Conservation (phyloP, 2,113 vertebrate species). For the Pimephales promelas region DNA sequence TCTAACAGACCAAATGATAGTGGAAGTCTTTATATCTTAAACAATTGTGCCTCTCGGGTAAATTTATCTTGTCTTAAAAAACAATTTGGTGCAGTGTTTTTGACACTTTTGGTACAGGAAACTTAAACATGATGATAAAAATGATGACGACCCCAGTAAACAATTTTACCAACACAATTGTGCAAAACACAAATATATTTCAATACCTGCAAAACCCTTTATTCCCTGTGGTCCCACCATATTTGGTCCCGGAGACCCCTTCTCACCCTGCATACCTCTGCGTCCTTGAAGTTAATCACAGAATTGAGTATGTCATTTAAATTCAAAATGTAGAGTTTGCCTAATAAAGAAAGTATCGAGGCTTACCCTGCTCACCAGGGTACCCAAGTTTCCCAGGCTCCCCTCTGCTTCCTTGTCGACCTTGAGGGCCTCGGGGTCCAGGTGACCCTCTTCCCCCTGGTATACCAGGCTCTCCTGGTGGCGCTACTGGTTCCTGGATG, state of each 20-base stretch:
- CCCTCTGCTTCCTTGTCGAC: conserved; percentile 73
- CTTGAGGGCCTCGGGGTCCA: conserved; percentile 75
- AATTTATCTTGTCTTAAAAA: background rate
- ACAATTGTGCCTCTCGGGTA: background rate
- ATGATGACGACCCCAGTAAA: background rate
- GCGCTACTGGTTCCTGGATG: conserved; percentile 78
- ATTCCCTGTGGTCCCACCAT: conserved; percentile 69
- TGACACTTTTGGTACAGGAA: background rate
- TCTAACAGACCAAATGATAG: too few relatives aligned
- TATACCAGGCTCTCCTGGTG: conserved; percentile 81
- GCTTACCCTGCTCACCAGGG: conserved; percentile 84
- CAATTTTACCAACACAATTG: background rate
- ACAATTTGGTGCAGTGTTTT: background rate
- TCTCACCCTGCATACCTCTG: conserved; percentile 66
- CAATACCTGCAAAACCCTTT: conserved; percentile 76
- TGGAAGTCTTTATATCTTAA: too few relatives aligned
- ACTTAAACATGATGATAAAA: background rate
- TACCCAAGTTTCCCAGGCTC: conserved; percentile 73
- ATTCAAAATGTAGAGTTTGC: background rate
- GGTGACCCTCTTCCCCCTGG: conserved; percentile 75
- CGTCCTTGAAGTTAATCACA: conserved; percentile 61
- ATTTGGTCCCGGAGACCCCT: conserved; percentile 69
- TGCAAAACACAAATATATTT: background rate
- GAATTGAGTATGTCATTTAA: background rate
- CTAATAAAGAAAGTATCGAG: background rate